Conservation (phyloP, 2,888 invertebrate species). For the Liposcelis brunnea region DNA sequence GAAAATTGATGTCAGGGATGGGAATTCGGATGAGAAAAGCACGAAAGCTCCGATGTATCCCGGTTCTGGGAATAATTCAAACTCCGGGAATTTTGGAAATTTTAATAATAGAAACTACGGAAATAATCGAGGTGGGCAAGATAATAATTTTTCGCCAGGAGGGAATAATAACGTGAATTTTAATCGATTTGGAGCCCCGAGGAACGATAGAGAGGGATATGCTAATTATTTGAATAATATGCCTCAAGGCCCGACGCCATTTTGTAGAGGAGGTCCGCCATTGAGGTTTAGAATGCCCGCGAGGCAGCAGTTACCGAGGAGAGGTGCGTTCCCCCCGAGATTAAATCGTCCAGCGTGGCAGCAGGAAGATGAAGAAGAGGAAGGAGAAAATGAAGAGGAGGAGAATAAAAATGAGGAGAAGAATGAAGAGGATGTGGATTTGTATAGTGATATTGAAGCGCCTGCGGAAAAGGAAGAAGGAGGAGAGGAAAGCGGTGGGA, state of each 20-base stretch:
- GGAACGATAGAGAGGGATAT: constrained; percentile 13
- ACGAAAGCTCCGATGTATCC: constrained; percentile 46
- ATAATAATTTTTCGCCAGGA: too few relatives aligned
- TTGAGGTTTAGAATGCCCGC: constrained; percentile 14
- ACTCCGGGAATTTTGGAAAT: constrained; percentile 24
- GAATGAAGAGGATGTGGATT: constrained; percentile 24
- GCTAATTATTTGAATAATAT: constrained; percentile 14
- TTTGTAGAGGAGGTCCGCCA: constrained; percentile 11
- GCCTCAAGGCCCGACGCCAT: neutral
- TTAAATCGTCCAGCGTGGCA: neutral
- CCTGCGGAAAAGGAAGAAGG: constrained; percentile 21
- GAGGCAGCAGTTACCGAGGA: constrained; percentile 13
- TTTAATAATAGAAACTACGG: constrained; percentile 19
- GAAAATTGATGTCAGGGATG: constrained; percentile 15
- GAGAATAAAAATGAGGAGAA: constrained; percentile 11
- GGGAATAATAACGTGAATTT: neutral
- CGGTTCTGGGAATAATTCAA: constrained; percentile 27
- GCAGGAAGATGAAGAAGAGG: constrained; percentile 8
- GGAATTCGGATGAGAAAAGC: constrained; percentile 15
- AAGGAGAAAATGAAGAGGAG: constrained; percentile 7
- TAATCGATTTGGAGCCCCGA: neutral
- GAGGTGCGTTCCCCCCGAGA: neutral
- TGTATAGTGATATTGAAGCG: constrained; percentile 42
- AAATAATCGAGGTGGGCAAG: neutral
- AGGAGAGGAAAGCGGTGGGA: constrained; percentile 22